These are phyloP conservation scores for Sphenopsis melanotis DNA, from an alignment of 2,797 vertebrate genomes.

Conservation along the genomic window DNA sequence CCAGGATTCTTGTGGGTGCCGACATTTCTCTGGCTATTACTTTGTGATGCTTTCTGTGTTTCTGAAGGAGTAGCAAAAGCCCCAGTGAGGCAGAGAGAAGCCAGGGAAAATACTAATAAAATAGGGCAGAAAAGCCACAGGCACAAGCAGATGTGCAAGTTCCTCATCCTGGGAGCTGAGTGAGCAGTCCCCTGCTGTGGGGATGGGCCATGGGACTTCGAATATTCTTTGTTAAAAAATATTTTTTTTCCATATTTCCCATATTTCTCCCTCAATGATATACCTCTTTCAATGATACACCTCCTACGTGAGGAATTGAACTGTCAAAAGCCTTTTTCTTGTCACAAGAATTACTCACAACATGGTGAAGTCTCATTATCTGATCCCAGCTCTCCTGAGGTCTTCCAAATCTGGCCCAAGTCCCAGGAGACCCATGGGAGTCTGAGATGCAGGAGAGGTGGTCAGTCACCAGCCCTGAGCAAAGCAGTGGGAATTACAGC, in stretches of 20 bases:
- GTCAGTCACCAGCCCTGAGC: background rate
- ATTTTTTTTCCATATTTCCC: background rate
- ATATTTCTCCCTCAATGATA: background rate
- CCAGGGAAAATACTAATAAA: background rate
- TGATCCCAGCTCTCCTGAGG: background rate
- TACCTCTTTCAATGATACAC: background rate
- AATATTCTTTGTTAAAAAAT: background rate
- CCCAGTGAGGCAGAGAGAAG: background rate
- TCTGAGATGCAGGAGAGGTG: background rate
- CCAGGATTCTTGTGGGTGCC: background rate
- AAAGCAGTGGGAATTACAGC: background rate
- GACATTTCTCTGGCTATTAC: constrained; percentile 25
- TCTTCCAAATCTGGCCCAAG: background rate
- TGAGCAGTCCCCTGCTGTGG: background rate
- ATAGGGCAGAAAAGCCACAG: background rate
- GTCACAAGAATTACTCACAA: background rate
- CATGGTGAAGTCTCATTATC: fast-evolving
- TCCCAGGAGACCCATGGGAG: background rate
- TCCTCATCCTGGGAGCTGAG: background rate
- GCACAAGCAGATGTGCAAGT: background rate
- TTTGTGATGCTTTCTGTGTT: background rate
- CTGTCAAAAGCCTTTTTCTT: background rate
- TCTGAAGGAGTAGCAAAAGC: background rate
- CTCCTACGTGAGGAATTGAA: background rate
- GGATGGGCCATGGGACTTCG: background rate